Evolutionary conservation across 2,113 vertebrate genomes (phyloP).

Genomic region (Camelus dromedarius): DNA sequence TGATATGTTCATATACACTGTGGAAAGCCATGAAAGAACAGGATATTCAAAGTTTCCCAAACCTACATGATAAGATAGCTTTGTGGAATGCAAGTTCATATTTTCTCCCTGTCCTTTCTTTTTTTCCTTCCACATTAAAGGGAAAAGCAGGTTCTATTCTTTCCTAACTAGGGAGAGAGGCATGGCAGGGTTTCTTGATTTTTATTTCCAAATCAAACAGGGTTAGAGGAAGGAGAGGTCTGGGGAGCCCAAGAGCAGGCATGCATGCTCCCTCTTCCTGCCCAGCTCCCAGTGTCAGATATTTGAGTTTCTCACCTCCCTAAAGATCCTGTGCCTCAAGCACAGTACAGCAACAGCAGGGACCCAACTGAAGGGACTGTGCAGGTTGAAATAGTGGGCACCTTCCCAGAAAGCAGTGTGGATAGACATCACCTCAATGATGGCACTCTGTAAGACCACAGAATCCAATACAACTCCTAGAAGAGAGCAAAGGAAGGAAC

Average conservation of each 20-base stretch:
- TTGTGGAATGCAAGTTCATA: background rate
- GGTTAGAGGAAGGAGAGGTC: background rate
- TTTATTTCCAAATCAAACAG: background rate
- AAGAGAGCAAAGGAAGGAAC: background rate
- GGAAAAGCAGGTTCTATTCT: background rate
- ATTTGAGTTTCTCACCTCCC: background rate
- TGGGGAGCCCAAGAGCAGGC: background rate
- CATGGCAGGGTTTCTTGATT: background rate
- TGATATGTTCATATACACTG: background rate
- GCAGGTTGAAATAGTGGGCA: background rate
- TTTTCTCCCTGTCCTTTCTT: background rate
- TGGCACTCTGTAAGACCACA: background rate
- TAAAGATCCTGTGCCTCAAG: background rate
- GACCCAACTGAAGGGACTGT: background rate
- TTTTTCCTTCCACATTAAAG: background rate
- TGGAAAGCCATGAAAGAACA: slow-evolving; percentile 7
- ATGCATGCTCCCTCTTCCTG: background rate
- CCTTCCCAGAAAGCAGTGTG: background rate
- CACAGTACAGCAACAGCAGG: background rate
- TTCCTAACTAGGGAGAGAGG: background rate
- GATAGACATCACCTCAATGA: background rate
- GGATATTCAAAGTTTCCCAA: background rate
- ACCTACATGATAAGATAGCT: background rate
- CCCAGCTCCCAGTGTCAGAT: background rate
- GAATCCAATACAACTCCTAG: background rate